A percentile compares a stretch with the other conserved stretches of the same genome.
These are phyloP conservation scores for Coenonympha glycerion DNA, from an alignment of 2,888 invertebrate genomes.

Conservation along the genomic window DNA sequence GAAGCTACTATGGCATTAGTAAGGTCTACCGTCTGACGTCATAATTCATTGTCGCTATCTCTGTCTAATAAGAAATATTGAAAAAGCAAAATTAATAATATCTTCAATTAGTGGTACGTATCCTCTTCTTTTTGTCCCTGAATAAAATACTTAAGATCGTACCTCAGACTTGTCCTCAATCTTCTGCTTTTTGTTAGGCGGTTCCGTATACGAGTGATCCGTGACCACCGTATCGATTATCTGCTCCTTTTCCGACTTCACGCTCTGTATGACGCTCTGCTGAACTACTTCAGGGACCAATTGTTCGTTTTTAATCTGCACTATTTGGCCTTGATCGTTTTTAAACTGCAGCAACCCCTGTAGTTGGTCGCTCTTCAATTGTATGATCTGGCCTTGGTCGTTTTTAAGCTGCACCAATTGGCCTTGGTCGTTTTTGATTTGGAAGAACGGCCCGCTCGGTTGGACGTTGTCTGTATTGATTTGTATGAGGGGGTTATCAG, in stretches of 20 bases:
- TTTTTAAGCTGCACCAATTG: constrained; percentile 65
- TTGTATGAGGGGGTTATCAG: constrained; percentile 55
- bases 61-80: no score
- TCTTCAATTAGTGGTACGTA: no score
- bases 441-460: constrained; percentile 54
- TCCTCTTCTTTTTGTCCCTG: no score
- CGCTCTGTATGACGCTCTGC: constrained; percentile 26
- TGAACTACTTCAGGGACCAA: constrained; percentile 27
- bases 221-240: constrained; percentile 45
- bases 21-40: no score
- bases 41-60: no score
- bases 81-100: no score
- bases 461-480: constrained; percentile 46
- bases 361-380: constrained; percentile 59
- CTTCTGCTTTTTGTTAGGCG: constrained; percentile 58
- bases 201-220: constrained; percentile 64
- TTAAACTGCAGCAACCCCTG: constrained; percentile 54
- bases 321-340: constrained; percentile 53
- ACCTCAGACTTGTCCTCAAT: constrained; percentile 58
- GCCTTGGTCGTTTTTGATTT: constrained; percentile 67
- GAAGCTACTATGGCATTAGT: no score
- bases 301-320: constrained; percentile 44
- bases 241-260: constrained; percentile 46
- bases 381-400: constrained; percentile 67
- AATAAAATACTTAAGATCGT: neutral